Conservation (phyloP, 2,113 vertebrate genomes). For the Erinaceus europaeus region DNA sequence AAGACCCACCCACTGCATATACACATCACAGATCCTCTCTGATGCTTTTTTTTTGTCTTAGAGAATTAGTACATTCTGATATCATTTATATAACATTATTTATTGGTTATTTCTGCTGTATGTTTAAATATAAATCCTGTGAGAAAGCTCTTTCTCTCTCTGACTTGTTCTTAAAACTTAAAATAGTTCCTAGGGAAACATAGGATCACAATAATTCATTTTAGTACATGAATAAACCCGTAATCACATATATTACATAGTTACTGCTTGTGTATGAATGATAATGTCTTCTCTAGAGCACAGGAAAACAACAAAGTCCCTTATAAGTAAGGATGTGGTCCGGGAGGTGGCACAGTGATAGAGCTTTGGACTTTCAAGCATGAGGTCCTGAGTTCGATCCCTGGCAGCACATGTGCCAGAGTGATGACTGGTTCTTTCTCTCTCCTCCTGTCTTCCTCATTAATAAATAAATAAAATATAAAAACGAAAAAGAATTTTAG, state of each 20-base stretch:
- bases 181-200: background rate
- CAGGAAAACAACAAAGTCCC: too few relatives aligned
- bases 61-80: background rate
- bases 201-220: background rate
- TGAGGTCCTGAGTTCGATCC: too few relatives aligned
- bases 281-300: background rate
- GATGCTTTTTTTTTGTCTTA: background rate
- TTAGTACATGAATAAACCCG: background rate
- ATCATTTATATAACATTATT: background rate
- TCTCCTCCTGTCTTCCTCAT: too few relatives aligned
- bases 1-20: background rate
- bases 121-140: background rate
- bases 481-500: too few relatives aligned
- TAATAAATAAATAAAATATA: too few relatives aligned
- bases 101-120: background rate
- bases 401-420: too few relatives aligned
- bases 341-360: too few relatives aligned
- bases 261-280: background rate
- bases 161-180: background rate
- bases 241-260: background rate
- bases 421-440: too few relatives aligned
- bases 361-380: too few relatives aligned
- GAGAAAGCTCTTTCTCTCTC: background rate
- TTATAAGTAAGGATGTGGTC: too few relatives aligned
- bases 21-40: background rate